Evolutionary conservation across 2,113 vertebrate genomes (phyloP).

Genomic region (Muntiacus reevesi): DNA sequence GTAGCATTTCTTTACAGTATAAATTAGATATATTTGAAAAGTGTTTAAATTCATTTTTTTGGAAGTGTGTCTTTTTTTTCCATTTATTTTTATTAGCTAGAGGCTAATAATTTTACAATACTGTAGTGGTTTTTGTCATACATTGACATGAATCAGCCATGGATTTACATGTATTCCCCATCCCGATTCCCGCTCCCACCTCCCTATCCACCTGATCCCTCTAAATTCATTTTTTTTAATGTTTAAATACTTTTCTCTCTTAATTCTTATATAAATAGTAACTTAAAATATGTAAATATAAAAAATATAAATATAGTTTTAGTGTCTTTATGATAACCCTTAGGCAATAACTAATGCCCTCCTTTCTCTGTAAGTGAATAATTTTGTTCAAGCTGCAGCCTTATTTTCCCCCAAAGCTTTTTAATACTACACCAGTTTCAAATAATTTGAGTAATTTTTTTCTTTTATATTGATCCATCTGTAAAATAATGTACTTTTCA

Average conservation of each 20-base stretch:
- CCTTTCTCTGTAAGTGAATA: not conserved
- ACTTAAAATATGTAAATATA: not conserved
- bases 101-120: no score
- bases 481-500: not conserved
- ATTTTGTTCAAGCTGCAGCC: not conserved
- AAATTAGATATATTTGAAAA: not conserved
- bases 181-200: no score
- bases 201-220: no score
- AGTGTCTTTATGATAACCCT: not conserved
- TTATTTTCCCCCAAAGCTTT: not conserved
- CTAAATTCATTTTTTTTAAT: not conserved
- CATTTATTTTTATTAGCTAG: no score
- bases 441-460: not conserved
- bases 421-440: not conserved
- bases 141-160: no score
- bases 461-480: not conserved
- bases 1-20: not conserved
- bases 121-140: no score
- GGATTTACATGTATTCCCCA: no score
- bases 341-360: not conserved
- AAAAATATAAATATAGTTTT: not conserved
- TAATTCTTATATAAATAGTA: not conserved
- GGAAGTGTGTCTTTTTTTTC: no score
- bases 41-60: not conserved
- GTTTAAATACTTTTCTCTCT: not conserved